Evolutionary conservation across 2,113 vertebrate species (phyloP).

Genomic region (Calyptomena viridis): DNA sequence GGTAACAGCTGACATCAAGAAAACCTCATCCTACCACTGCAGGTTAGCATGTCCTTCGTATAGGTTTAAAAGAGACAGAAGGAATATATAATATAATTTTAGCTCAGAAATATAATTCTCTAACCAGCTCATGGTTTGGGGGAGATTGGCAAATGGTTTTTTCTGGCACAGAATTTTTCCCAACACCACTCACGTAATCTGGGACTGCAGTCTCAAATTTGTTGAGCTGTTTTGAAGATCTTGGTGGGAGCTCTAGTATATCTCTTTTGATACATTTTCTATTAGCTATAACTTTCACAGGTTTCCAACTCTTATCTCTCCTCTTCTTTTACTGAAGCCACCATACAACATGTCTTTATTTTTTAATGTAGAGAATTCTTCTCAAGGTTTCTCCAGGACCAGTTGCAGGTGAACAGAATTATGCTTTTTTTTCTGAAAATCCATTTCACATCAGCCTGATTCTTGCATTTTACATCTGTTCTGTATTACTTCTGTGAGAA

Average conservation of each 20-base stretch:
- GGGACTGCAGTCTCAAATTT: neutral
- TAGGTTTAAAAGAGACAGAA: neutral
- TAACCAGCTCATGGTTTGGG: neutral
- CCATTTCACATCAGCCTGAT: neutral
- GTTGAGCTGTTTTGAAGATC: neutral
- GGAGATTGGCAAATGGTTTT: neutral
- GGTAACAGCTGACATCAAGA: neutral
- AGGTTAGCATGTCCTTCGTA: neutral
- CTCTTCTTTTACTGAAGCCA: neutral
- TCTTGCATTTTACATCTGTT: neutral
- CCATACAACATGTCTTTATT: neutral
- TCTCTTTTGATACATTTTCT: neutral
- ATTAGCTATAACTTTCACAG: neutral
- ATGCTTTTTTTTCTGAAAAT: neutral
- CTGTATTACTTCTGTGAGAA: neutral
- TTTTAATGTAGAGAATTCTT: neutral
- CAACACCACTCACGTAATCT: neutral
- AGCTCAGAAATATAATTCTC: neutral
- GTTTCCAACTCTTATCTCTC: neutral
- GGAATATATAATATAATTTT: neutral
- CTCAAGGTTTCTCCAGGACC: neutral
- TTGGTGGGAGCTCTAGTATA: neutral
- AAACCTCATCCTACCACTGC: neutral
- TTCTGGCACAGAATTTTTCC: neutral
- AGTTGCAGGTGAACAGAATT: neutral